A percentile compares a stretch with the other conserved stretches of the same genome.
phyloP scores from a whole-genome alignment of 2,113 vertebrate genomes.

The Leuciscus idus region DNA sequence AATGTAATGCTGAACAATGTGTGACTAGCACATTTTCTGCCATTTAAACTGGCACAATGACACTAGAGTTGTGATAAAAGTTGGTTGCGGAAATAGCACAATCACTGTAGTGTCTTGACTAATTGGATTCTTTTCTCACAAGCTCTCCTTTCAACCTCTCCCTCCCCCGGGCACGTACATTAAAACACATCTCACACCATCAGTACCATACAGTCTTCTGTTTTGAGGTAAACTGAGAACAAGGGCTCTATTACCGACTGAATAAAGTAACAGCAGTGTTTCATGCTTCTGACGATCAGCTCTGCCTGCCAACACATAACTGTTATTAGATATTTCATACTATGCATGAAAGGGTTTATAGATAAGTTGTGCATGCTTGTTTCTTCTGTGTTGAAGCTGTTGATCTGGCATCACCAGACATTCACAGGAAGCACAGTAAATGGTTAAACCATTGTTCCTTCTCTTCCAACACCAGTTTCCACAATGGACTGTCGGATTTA shows the following conservation, averaged over 20 bases:
- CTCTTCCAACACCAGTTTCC: neutral
- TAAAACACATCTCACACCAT: slow-evolving; percentile 5
- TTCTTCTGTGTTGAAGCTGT: neutral
- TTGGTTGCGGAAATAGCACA: neutral
- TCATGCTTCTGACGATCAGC: neutral
- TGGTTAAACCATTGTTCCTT: neutral
- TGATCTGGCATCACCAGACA: neutral
- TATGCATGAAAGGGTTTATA: neutral
- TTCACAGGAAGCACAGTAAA: neutral
- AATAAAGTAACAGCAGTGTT: neutral
- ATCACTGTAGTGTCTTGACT: slow-evolving; percentile 21
- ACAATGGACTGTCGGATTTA: slow-evolving; percentile 26
- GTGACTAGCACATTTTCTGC: neutral
- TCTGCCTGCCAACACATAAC: neutral
- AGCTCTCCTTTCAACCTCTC: neutral
- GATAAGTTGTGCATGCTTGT: neutral
- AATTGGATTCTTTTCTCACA: slow-evolving; percentile 31
- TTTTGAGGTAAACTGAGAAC: slow-evolving; percentile 15
- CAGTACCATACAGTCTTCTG: neutral
- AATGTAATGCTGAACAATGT: neutral
- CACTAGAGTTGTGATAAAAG: slow-evolving; percentile 19
- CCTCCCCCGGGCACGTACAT: slow-evolving; percentile 12
- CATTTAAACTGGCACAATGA: neutral
- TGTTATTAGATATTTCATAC: neutral
- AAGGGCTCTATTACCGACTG: neutral